These are phyloP conservation scores for Cenopis cana DNA, from an alignment of 2,888 invertebrate species.

Conservation along the genomic window DNA sequence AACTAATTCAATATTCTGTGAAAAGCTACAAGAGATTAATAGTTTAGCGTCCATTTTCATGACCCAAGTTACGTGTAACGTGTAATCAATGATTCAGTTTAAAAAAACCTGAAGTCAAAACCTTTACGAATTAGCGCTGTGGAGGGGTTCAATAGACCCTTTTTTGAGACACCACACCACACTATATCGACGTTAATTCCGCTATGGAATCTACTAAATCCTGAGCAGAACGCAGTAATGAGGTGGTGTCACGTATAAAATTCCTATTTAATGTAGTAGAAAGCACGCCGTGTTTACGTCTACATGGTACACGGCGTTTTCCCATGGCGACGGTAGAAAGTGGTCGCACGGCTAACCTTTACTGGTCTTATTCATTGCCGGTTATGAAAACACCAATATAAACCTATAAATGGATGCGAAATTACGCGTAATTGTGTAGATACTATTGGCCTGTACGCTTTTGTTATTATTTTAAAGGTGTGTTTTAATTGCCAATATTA, in stretches of 20 bases:
- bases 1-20: too few relatives aligned
- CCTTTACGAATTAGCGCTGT: too few relatives aligned
- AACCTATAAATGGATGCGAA: constrained; percentile 20
- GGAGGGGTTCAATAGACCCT: too few relatives aligned
- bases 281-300: constrained; percentile 54
- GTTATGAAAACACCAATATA: constrained; percentile 29
- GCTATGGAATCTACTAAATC: constrained; percentile 12
- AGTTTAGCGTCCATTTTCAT: too few relatives aligned
- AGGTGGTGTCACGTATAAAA: constrained; percentile 35
- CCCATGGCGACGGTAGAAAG: constrained; percentile 78
- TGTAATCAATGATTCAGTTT: too few relatives aligned
- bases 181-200: background rate
- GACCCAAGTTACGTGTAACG: too few relatives aligned
- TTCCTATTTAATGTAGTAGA: constrained; percentile 48
- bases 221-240: constrained; percentile 14
- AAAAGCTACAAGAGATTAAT: too few relatives aligned
- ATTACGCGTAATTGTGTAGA: constrained; percentile 25
- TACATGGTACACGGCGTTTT: constrained; percentile 69
- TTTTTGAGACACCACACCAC: too few relatives aligned
- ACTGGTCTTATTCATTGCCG: constrained; percentile 37
- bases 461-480: constrained; percentile 17
- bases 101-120: too few relatives aligned
- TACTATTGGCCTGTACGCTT: constrained; percentile 11
- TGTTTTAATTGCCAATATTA: constrained; percentile 1
- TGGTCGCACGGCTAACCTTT: constrained; percentile 53